Base-by-base conservation (phyloP, 1,140 invertebrate species). In the Delia radicum region DNA sequence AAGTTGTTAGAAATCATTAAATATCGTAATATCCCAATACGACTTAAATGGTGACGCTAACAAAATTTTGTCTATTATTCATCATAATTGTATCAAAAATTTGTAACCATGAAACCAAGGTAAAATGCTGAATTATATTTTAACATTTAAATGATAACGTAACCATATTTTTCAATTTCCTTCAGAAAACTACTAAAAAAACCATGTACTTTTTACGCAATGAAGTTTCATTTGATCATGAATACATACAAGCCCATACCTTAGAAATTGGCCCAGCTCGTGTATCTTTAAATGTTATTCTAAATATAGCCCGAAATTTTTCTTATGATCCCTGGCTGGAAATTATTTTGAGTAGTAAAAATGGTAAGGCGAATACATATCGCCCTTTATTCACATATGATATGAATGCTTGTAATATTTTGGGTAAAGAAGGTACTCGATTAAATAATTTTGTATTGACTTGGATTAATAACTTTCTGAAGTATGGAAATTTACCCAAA, bases 401-500 rank as follows among this genome's bases (percentile, higher is more conserved):
- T 13, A 21, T 76, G 2, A 76, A 76, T 67, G 7, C 65, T 3
- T 76, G 75, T 18, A 28, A 46, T 4, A 28, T 76, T 31, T 37
- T 76, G 6, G 33, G 31, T 26, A 76, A 42, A 8, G 3, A 10
- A 1, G 13, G 24, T 13, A 71, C 28, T 37, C 63, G 33, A 5
- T 27, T 37, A 2, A 73, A 28, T 29, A 67, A 72, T 8, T 65
- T 76, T 28, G 24, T 73, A n/a, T 28, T 33, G 2, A 8, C 18
- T 2, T 76, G 69, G 75, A 63, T 76, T 1, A 42, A 31, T n/a
- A 76, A 73, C 29, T 15, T 73, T 1, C 63, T 37, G 69, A 73
- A 73, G 5, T 73, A 73, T 24, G 65, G 75, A 6, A 65, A 76
- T 26, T 61, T 76, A 69, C 75, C 75, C 1, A n/a, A n/a, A 13